Conservation (phyloP, 2,888 invertebrate species). For the Sicus ferrugineus region DNA sequence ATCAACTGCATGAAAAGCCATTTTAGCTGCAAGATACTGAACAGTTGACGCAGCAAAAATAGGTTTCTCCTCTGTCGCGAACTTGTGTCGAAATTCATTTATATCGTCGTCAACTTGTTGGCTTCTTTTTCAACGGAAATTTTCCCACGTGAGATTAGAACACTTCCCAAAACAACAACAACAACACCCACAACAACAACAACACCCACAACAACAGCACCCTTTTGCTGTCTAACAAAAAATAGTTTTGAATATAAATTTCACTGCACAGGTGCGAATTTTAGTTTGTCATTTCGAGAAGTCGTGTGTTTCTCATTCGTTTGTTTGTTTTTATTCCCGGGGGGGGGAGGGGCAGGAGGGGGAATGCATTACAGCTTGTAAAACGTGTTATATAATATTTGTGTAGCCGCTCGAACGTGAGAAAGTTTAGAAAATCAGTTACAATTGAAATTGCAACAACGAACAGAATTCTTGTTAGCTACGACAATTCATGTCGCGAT, state of each 20-base stretch:
- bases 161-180: background rate
- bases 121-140: slow-evolving; percentile 13
- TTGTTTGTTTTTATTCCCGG: too few species aligned
- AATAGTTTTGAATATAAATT: slow-evolving; percentile 7
- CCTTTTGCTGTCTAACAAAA: background rate
- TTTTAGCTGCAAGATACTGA: too few species aligned
- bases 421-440: background rate
- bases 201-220: slow-evolving; percentile 2
- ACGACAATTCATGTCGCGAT: background rate
- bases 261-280: slow-evolving; percentile 2
- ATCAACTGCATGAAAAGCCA: too few species aligned
- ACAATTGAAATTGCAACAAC: background rate
- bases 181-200: background rate
- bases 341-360: background rate
- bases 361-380: background rate
- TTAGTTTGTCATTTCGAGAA: background rate
- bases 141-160: slow-evolving; percentile 13
- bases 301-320: background rate
- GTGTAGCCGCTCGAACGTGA: background rate
- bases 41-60: too few species aligned
- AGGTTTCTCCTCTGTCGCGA: too few species aligned
- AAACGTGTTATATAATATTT: background rate
- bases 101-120: slow-evolving; percentile 17
- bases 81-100: slow-evolving; percentile 10
- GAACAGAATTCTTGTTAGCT: background rate